A percentile compares a stretch with the other conserved stretches of the same genome.
Conservation (phyloP, 2,888 invertebrate genomes). For the Polydrusus tereticollis region DNA sequence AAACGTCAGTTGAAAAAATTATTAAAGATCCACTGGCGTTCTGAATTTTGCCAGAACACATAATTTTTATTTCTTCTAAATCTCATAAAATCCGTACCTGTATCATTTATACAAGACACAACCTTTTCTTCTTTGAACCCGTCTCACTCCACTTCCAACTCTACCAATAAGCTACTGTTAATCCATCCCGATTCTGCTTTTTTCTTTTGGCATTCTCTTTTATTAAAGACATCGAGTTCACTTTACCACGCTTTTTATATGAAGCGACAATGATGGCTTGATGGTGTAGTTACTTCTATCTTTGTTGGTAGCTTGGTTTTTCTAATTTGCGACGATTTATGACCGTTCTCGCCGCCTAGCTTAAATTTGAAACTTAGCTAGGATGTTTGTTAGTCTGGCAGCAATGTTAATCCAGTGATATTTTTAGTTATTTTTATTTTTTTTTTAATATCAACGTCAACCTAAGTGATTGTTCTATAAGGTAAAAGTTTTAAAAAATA, state of each 20-base stretch:
- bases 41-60: no score
- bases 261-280: not conserved
- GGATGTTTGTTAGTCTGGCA: no score
- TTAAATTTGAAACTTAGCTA: no score
- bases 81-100: slow-evolving; percentile 32
- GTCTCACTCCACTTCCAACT: slow-evolving; percentile 42
- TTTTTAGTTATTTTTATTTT: no score
- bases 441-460: no score
- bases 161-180: slow-evolving; percentile 48
- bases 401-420: no score
- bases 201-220: slow-evolving; percentile 45
- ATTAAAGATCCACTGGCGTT: not conserved
- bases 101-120: slow-evolving; percentile 33
- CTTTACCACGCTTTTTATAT: slow-evolving; percentile 3
- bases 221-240: slow-evolving; percentile 35
- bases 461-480: no score
- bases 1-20: no score
- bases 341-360: no score
- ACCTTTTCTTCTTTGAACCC: slow-evolving; percentile 48
- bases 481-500: no score
- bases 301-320: not conserved
- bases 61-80: no score
- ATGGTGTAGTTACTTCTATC: not conserved
- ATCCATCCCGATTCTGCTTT: slow-evolving; percentile 34
- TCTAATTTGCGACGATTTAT: not conserved